Evolutionary conservation across 2,888 invertebrate species (phyloP), one percentile per base, ranked within the genome.

Genomic region (Diarsia mendica): DNA sequence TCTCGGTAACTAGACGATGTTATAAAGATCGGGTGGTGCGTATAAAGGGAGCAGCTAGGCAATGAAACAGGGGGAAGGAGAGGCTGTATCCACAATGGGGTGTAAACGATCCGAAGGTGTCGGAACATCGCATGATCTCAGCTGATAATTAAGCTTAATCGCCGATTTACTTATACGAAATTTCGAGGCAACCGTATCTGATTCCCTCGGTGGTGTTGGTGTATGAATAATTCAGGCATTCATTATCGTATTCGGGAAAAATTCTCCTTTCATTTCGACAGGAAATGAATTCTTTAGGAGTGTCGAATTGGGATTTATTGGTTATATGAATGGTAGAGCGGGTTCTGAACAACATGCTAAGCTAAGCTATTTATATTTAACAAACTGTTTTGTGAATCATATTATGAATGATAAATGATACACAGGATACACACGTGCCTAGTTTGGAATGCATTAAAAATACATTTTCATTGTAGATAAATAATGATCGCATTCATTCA

Each of bases 181-280:
- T 75, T 81, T 73, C 71, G 66, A 72, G 79, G 76, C 67, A 75
- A 80, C 61, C 75, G 77, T 81, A 87, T 85, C 79, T 76, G 75
- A 82, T 80, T 85, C 84, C 77, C 81, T 61, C 63, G 66, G 75
- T 67, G 73, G 80, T 85, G 83, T 81, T 80, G 83, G 70, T 71
- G 69, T 75, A 88, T 90, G 89, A 90, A 90, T 90, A 77, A 90
- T 90, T 90, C 90, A 89, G 75, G 77, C 78, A 83, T 86, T 89
- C 88, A 89, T 89, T 87, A 87, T 74, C 74, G 79, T 78, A 83
- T 85, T 87, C 83, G 78, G 79, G 76, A 85, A 86, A 89, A 86
- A 85, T 6, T 82, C 75, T 82, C 74, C 67, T 74, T 73, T 77
- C 84, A 75, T 84, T 87, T 82, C 72, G 71, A 48, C 77, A 82